Base-by-base conservation (phyloP, 2,113 vertebrate genomes). In the Sclerurus mexicanus region DNA sequence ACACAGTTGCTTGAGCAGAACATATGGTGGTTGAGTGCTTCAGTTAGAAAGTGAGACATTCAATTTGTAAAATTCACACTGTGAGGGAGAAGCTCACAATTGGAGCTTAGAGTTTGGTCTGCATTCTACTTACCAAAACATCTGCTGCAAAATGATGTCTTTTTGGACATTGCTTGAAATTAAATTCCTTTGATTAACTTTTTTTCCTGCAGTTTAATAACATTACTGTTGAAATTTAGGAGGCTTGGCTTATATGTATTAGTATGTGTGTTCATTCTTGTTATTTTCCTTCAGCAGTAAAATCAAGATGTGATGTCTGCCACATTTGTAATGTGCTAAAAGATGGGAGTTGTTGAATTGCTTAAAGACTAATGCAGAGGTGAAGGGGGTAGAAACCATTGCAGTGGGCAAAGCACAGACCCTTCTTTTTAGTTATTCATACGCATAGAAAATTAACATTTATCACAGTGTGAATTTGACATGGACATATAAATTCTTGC, bases 71-170 rank as follows among this genome's bases (percentile, higher is more conserved):
- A 80, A 93, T 63, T 86, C 59, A 46, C 18, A 44, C 56, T 76
- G 37, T 64, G 79, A 90, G 47, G 39, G 62, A 90, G 49, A 94
- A 84, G 79, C 72, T 85, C 75, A 83, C 62, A 75, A 89, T 95
- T 78, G 79, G 42, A 80, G 31, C 50, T 66, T 50, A 23, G 49
- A 86, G 39, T 82, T 74, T 80, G 78, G 49, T 87, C 52, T 72
- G 8, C 13, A 27, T 93, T 77, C 89, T 76, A n/a, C 73, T 76
- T 94, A 68, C 80, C 86, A 78, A 83, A 96, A 82, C 82, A 85
- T 83, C 52, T 83, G 84, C 74, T 7, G 12, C 58, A 92, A 94
- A 96, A 75, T 6, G 1, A 24, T 79, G 71, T 67, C 64, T 62
- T 84, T n/a, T 85, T 78, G 92, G 90, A 92, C 46, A 55, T 39